phyloP scores from a whole-genome alignment of 2,113 vertebrate genomes.

The Benthochromis sp. region DNA sequence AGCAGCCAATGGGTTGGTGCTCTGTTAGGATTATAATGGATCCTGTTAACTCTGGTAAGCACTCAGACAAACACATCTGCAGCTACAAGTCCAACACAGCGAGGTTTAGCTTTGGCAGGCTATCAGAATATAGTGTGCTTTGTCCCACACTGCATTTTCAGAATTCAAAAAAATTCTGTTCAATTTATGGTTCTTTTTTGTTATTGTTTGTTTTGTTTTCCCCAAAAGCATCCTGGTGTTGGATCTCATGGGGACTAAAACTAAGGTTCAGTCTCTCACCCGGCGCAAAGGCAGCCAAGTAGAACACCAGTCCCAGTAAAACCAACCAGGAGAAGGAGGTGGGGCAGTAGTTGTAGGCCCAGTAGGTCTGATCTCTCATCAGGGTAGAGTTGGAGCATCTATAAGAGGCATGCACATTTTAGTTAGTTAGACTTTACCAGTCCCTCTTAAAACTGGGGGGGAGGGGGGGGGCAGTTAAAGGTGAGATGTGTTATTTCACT shows the following conservation, averaged over 20 bases:
- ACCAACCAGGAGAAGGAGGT: conserved; percentile 90
- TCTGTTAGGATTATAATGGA: neutral
- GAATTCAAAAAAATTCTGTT: neutral
- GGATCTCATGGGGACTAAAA: neutral
- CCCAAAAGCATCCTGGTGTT: neutral
- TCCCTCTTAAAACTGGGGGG: neutral
- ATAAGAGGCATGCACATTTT: neutral
- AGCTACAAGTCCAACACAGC: neutral
- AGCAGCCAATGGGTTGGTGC: neutral
- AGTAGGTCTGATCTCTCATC: conserved; percentile 77
- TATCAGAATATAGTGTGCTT: neutral
- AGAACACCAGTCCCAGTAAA: conserved; percentile 86
- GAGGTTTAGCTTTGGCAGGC: neutral
- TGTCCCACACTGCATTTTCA: neutral
- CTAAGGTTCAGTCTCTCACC: conserved; percentile 61
- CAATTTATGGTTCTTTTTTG: neutral
- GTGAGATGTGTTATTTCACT: neutral
- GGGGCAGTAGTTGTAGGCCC: conserved; percentile 98
- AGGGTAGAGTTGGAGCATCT: conserved; percentile 88
- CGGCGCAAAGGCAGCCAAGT: conserved; percentile 90
- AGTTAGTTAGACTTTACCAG: neutral
- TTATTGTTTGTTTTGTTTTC: neutral
- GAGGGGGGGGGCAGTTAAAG: fast-evolving
- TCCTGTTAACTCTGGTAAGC: neutral
- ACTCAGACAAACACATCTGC: neutral